These are phyloP conservation scores for Bos javanicus DNA, from an alignment of 2,113 vertebrate species.

Conservation along the genomic window DNA sequence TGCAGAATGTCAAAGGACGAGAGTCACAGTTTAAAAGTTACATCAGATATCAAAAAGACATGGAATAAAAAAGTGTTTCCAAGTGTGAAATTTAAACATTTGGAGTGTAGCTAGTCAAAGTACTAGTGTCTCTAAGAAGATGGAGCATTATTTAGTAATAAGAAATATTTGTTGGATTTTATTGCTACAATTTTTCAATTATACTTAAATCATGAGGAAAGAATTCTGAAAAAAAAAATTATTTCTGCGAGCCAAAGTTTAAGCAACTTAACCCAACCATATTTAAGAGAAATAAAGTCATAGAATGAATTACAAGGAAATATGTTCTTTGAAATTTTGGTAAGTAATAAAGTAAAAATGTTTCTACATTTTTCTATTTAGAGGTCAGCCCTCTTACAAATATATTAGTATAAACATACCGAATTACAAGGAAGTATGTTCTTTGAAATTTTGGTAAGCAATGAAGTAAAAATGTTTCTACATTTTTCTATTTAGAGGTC, in stretches of 20 bases:
- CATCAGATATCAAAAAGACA: not conserved
- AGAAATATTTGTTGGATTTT: not conserved
- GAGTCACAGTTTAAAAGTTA: not conserved
- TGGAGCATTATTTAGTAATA: not conserved
- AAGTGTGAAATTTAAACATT: not conserved
- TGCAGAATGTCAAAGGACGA: not conserved
- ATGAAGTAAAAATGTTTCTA: not conserved
- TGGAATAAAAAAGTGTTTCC: not conserved
- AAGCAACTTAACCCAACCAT: not conserved
- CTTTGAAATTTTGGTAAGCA: not conserved
- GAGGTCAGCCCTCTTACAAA: not conserved
- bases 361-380: not conserved
- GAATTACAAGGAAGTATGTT: not conserved
- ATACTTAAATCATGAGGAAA: not conserved
- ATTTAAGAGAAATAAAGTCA: conserved; percentile 13
- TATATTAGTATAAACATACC: not conserved
- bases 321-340: not conserved
- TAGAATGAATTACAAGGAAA: not conserved
- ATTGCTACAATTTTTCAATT: not conserved
- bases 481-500: not conserved
- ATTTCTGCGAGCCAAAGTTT: not conserved
- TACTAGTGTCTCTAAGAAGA: not conserved
- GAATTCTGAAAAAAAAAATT: not conserved
- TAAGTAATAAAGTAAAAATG: not conserved
- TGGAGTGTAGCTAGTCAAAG: not conserved